These are phyloP conservation scores for Cavia porcellus DNA, from an alignment of 2,113 vertebrate species.

Conservation along the genomic window DNA sequence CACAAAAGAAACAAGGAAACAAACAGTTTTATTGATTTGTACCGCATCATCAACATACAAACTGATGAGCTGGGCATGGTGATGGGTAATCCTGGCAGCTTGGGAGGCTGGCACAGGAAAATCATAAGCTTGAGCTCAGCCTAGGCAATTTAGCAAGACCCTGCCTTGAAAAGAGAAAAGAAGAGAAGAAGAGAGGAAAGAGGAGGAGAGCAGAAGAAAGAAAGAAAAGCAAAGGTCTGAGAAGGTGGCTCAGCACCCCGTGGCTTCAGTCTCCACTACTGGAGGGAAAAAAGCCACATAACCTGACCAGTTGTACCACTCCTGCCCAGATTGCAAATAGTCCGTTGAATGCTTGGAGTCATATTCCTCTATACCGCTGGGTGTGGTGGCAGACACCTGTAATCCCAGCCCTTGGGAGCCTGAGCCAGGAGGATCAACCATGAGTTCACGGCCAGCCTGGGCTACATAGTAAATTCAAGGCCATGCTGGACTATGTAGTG, in stretches of 20 bases:
- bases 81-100: not conserved
- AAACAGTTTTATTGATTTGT: not conserved
- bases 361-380: not conserved
- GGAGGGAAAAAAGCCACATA: not conserved
- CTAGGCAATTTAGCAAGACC: not conserved
- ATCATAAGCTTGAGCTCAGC: not conserved
- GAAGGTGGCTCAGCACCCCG: not conserved
- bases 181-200: too few species aligned
- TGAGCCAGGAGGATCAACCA: not conserved
- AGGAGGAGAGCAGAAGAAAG: not conserved
- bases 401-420: not conserved
- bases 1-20: not conserved
- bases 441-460: not conserved
- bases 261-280: not conserved
- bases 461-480: not conserved
- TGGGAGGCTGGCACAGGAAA: not conserved
- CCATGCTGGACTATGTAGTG: not conserved
- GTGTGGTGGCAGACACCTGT: not conserved
- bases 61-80: not conserved
- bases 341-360: not conserved
- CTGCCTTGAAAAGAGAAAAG: not conserved
- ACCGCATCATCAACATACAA: not conserved
- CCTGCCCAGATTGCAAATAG: not conserved
- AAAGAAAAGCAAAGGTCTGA: not conserved
- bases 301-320: not conserved